Evolutionary conservation across 1,140 invertebrate species (phyloP).

Genomic region (Dryas iulia): DNA sequence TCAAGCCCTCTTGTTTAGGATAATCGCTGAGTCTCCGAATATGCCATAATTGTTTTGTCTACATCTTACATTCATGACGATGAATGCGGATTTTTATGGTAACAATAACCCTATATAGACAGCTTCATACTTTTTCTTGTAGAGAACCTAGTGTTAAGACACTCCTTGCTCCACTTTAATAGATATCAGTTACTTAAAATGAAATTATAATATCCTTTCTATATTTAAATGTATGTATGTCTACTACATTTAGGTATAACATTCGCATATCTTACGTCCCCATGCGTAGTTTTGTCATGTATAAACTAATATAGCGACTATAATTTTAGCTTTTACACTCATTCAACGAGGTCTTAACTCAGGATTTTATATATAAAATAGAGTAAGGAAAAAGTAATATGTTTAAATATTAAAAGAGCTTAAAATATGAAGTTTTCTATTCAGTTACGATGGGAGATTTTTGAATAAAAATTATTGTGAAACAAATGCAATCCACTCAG

Average conservation of each 20-base stretch:
- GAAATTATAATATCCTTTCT: neutral
- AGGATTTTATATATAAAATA: constrained; percentile 20
- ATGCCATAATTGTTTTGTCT: constrained; percentile 12
- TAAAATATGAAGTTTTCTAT: constrained; percentile 35
- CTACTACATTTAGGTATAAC: too few relatives aligned
- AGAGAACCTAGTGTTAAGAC: too few relatives aligned
- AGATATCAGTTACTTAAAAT: neutral
- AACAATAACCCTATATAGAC: too few relatives aligned
- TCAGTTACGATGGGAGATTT: constrained; percentile 45
- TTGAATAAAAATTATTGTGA: constrained; percentile 44
- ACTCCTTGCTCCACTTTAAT: too few relatives aligned
- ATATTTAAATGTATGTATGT: neutral
- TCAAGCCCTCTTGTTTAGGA: constrained; percentile 68
- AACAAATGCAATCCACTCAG: constrained; percentile 50
- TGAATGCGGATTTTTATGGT: neutral
- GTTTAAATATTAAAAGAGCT: constrained; percentile 34
- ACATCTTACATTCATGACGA: constrained; percentile 1
- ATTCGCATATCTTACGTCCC: neutral
- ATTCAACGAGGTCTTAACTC: constrained; percentile 23
- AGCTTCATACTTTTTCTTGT: too few relatives aligned
- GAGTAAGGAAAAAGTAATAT: constrained; percentile 25
- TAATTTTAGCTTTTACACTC: constrained; percentile 25
- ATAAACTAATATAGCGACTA: constrained; percentile 19
- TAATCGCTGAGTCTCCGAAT: constrained; percentile 31
- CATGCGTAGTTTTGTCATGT: neutral